Evolutionary conservation across 2,113 vertebrate genomes (phyloP).

Genomic region (Clarias magur): DNA sequence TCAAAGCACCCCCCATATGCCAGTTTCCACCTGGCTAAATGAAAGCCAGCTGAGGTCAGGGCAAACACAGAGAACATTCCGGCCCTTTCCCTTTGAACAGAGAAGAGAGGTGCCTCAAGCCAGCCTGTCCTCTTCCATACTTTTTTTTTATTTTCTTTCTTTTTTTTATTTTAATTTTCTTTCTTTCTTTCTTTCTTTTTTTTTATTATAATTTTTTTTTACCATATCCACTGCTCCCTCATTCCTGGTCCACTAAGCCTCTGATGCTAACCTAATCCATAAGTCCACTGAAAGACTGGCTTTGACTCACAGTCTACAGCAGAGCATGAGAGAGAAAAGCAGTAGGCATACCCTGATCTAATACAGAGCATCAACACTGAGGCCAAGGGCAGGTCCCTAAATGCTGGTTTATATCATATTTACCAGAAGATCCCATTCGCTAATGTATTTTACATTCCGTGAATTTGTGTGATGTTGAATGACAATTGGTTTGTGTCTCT

Average conservation of each 20-base stretch:
- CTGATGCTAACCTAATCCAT: slow-evolving; percentile 30
- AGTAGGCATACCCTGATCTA: slow-evolving; percentile 4
- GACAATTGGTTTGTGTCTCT: neutral
- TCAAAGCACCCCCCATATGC: slow-evolving; percentile 42
- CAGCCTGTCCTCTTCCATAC: slow-evolving; percentile 30
- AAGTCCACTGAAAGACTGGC: slow-evolving; percentile 10
- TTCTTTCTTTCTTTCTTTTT: neutral
- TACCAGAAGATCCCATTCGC: neutral
- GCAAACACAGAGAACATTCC: slow-evolving; percentile 34
- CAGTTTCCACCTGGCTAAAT: slow-evolving; percentile 43
- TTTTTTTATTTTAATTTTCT: slow-evolving; percentile 8
- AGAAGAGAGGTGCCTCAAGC: slow-evolving; percentile 32
- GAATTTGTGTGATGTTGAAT: slow-evolving; percentile 4
- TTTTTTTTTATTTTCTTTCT: no score
- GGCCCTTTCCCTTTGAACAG: slow-evolving; percentile 33
- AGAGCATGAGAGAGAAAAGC: slow-evolving; percentile 13
- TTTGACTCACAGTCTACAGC: neutral
- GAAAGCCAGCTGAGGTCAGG: slow-evolving; percentile 49
- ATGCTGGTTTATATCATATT: neutral
- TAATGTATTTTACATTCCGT: neutral
- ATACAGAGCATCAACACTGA: neutral
- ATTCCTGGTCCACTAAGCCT: slow-evolving; percentile 1
- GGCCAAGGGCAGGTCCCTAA: neutral
- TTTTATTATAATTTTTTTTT: slow-evolving; percentile 8
- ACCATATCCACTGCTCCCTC: neutral